Evolutionary conservation across 2,797 vertebrate species (phyloP), one percentile per base, ranked within the genome.

Genomic region (Xerus rutilus): DNA sequence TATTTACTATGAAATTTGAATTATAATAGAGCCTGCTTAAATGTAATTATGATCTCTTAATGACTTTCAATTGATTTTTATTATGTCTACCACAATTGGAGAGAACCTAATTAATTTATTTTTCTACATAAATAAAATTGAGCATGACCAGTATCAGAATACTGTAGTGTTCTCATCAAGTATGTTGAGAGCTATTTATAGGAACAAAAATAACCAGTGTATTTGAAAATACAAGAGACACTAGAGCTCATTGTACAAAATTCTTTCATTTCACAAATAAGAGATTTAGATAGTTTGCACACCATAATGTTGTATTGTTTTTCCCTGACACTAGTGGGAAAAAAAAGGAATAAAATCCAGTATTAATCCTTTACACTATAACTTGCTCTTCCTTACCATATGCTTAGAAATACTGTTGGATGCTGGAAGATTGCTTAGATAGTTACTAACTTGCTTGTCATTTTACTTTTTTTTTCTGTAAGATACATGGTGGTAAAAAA

Each of bases 41-140:
- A 95, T 96, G 87, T 97, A 98, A 98, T 98, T 98, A 98, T 92
- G 82, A 95, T 81, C 91, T 96, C 45, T 94, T 86, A 97, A 59
- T 96, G 76, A 93, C 95, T 98, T 98, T 90, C 28, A 97, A 93
- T 97, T 98, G 91, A 98, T 98, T 98, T 98, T 82, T 97, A 95
- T 97, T 98, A 96, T 92, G 93, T 91, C 65, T 93, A 85, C 32
- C 45, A 54, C 90, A 97, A 97, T 98, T 95, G 97, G 91, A 95
- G 9, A 94, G 39, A 45, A 52, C 35, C 39, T 93, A 97, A 91
- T 91, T 97, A 98, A 98, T 97, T 98, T 93, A 98, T 93, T 97
- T 98, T 21, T 95, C 77, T 97, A 86, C 93, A 91, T 93, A 91
- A 89, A 79, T 14, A 93, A 76, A 96, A 84, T 54, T 67, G 97